Evolutionary conservation across 1,140 invertebrate species (phyloP).

Genomic region (Rhizoglyphus robini): DNA sequence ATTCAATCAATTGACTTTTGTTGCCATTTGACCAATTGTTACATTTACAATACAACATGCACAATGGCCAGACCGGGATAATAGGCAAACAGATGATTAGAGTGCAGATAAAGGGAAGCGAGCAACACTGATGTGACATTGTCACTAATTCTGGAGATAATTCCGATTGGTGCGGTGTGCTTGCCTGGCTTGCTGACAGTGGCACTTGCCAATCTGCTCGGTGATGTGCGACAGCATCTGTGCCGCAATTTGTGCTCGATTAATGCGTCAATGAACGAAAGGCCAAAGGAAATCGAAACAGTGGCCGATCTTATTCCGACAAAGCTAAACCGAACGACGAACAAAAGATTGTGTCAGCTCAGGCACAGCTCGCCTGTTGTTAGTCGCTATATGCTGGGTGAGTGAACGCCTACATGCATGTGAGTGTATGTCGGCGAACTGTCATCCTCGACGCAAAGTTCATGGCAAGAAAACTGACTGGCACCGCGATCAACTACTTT

Average conservation of each 20-base stretch:
- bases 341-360: background rate
- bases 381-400: background rate
- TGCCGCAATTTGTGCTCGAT: slow-evolving; percentile 1
- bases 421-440: background rate
- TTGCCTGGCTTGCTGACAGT: background rate
- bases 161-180: background rate
- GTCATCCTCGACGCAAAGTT: slow-evolving; percentile 1
- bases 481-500: no score
- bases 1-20: no score
- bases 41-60: background rate
- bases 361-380: background rate
- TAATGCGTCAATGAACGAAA: background rate
- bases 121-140: background rate
- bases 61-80: background rate
- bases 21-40: no score
- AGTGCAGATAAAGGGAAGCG: slow-evolving; percentile 1
- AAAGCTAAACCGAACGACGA: background rate
- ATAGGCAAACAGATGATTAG: slow-evolving; percentile 12
- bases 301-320: background rate
- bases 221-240: background rate
- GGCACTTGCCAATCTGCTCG: background rate
- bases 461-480: background rate
- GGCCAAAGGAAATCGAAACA: background rate
- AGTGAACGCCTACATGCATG: background rate
- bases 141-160: background rate